phyloP scores from a whole-genome alignment of 2,797 vertebrate genomes.

The Catostomus latipinnis region DNA sequence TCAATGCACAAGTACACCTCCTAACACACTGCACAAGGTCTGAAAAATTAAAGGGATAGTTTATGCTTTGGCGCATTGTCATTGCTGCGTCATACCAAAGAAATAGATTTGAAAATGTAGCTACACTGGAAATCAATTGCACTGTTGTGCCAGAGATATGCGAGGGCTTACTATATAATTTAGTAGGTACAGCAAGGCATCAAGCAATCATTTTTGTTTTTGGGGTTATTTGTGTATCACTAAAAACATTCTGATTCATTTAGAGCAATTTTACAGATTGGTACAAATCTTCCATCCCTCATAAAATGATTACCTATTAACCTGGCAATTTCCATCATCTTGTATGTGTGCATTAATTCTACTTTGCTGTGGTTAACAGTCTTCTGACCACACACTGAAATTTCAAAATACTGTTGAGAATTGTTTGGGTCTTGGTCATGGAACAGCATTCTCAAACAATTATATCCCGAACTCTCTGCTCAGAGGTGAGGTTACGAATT shows the following conservation, averaged over 20 bases:
- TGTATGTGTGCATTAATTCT: not conserved
- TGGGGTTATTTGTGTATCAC: not conserved
- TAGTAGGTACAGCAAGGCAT: too few relatives aligned
- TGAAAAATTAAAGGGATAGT: constrained; percentile 26
- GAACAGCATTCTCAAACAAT: too few relatives aligned
- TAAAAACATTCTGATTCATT: constrained; percentile 23
- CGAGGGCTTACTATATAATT: too few relatives aligned
- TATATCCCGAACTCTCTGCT: too few relatives aligned
- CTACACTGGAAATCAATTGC: constrained; percentile 21
- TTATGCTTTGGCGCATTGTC: too few relatives aligned
- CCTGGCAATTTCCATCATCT: not conserved
- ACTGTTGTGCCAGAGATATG: too few relatives aligned
- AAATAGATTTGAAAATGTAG: constrained; percentile 1
- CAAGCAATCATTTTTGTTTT: too few relatives aligned
- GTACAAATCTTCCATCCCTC: constrained; percentile 1
- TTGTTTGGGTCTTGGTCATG: too few relatives aligned
- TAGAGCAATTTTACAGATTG: constrained; percentile 25
- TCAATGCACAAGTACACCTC: not conserved
- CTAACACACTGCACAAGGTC: not conserved
- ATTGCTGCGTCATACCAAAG: too few relatives aligned
- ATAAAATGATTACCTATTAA: not conserved
- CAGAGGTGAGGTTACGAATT: too few relatives aligned
- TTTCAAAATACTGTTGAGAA: not conserved
- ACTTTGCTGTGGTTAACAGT: not conserved
- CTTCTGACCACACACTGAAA: not conserved